Conservation (phyloP, 2,113 vertebrate species). For the Halcyon malimbica region DNA sequence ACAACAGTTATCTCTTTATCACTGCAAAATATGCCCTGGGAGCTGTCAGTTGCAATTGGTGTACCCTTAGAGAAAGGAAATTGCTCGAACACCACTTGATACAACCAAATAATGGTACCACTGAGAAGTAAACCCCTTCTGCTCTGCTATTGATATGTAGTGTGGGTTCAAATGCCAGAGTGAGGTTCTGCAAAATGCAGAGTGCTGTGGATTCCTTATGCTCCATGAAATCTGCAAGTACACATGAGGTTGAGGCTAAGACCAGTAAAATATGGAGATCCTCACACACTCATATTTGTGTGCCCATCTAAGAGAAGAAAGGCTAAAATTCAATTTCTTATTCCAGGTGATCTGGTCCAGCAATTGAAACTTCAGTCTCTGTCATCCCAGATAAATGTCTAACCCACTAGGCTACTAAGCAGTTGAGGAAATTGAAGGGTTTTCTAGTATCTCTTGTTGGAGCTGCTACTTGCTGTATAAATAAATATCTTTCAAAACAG, state of each 20-base stretch:
- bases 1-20: not conserved
- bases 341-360: not conserved
- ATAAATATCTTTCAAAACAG: not conserved
- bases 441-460: not conserved
- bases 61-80: not conserved
- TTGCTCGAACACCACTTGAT: not conserved
- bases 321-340: not conserved
- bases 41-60: not conserved
- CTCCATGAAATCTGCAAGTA: not conserved
- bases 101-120: not conserved
- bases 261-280: not conserved
- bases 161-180: not conserved
- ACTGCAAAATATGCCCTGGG: not conserved
- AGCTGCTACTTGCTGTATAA: not conserved
- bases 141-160: not conserved
- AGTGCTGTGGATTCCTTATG: not conserved
- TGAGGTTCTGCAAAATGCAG: not conserved
- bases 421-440: not conserved
- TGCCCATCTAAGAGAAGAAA: not conserved
- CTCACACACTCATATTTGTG: not conserved
- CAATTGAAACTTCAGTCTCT: not conserved
- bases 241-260: not conserved
- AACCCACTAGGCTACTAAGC: not conserved
- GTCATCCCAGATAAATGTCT: not conserved
- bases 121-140: not conserved